These are phyloP conservation scores for Rhea pennata DNA, from an alignment of 2,113 vertebrate species.

Conservation along the genomic window DNA sequence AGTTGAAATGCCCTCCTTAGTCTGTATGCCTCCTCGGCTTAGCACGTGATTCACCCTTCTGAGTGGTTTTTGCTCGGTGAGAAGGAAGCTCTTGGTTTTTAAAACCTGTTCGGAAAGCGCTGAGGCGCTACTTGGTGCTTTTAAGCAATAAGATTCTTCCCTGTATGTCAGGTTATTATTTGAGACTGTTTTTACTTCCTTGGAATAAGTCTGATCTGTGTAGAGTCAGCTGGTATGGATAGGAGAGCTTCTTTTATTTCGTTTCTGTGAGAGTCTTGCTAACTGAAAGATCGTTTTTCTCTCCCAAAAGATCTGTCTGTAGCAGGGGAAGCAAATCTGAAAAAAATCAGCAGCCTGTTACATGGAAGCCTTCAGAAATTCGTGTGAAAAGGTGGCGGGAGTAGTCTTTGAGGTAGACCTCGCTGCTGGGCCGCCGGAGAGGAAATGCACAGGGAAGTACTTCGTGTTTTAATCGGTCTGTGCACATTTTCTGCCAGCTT, in stretches of 20 bases:
- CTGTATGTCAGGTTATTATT: neutral
- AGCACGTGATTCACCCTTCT: neutral
- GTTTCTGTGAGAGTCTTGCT: neutral
- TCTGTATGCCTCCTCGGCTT: neutral
- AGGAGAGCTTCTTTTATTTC: neutral
- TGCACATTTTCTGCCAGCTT: neutral
- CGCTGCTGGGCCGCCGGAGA: neutral
- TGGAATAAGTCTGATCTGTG: too few species aligned
- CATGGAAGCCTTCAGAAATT: neutral
- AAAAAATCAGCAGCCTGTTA: neutral
- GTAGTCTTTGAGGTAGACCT: neutral
- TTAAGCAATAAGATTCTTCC: neutral
- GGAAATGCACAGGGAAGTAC: rapidly evolving
- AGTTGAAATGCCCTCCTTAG: neutral
- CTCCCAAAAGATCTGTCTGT: neutral
- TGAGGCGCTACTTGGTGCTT: neutral
- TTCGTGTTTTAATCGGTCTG: neutral
- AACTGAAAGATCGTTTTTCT: too few species aligned
- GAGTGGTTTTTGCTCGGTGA: neutral
- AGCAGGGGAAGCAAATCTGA: neutral
- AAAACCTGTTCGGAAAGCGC: neutral
- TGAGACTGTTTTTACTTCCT: rapidly evolving
- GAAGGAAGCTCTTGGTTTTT: neutral
- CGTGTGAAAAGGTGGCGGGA: neutral
- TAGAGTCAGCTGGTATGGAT: neutral